Base-by-base conservation (phyloP, 2,888 invertebrate genomes). In the Calliphora vomitoria region DNA sequence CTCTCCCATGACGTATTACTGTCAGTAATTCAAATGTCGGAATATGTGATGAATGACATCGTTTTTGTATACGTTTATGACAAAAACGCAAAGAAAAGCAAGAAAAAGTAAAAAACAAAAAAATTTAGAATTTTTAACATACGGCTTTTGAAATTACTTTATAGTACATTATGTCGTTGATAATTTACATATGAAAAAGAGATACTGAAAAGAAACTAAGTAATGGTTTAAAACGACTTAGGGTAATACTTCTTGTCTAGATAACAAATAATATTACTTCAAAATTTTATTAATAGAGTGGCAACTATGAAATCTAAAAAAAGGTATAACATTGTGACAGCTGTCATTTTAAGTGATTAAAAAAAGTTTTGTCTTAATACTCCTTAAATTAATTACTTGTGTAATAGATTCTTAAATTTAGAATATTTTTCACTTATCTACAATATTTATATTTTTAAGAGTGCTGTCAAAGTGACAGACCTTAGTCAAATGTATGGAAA, bases 1-100 rank as follows among this genome's bases (percentile, higher is more conserved):
- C 68, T 83, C 68, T 80, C 11, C 74, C 85, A 53, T 75, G 85
- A 80, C 85, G 50, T 85, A 80, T 85, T 85, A 74, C 79, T 85
- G 80, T 85, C 80, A 80, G 80, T 85, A 74, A 85, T 68, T 79
- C 47, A 74, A 74, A 80, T 68, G 79, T 66, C 68, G 13, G 84
- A 68, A 79, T 74, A 69, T 60, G 74, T 74, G 62, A 85, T 75
- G 79, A 85, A 85, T 85, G 79, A 74, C 80, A 74, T 60, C 38
- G 80, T 69, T 71, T 82, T 75, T 72, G 55, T 31, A 44, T 31
- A 64, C 60, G 64, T 72, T 81, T 80, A 71, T 38, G 38, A 62
- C 18, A 25, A 25, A 25, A 25, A 25, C 25, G 25, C 25, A 25
- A 25, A 25, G 60, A 69, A 31, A 53, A 71, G 15, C 31, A 60